Evolutionary conservation across 2,113 vertebrate genomes (phyloP).

Genomic region (Rissa tridactyla): DNA sequence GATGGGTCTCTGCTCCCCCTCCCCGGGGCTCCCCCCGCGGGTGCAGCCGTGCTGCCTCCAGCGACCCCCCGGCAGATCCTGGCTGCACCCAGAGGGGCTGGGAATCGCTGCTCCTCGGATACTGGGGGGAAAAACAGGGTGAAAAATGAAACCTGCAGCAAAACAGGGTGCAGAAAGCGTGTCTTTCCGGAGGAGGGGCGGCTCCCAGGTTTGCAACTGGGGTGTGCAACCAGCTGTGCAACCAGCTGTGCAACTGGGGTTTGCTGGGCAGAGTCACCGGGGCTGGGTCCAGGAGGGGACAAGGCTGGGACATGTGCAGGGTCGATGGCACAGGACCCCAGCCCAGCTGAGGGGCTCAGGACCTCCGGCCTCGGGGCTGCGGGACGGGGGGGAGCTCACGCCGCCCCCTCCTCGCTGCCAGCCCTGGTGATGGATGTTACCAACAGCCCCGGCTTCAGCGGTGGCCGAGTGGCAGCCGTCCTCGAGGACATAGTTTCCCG

Average conservation of each 20-base stretch:
- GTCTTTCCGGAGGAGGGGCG: not conserved
- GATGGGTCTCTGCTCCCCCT: not conserved
- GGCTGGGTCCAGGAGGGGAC: not conserved
- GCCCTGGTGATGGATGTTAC: accelerated
- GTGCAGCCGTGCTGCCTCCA: not conserved
- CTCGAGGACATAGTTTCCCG: not conserved
- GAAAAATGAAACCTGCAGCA: not conserved
- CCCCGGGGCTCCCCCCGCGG: accelerated
- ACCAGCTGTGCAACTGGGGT: not conserved
- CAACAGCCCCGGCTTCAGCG: not conserved
- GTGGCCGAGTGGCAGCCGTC: not conserved
- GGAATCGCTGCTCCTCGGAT: accelerated
- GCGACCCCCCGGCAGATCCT: not conserved
- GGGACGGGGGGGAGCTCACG: accelerated
- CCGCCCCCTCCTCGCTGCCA: not conserved
- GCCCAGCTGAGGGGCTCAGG: not conserved
- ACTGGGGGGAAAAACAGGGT: not conserved
- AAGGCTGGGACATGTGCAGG: accelerated
- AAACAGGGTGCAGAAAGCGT: not conserved
- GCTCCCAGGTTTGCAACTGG: no score
- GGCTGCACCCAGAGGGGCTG: not conserved
- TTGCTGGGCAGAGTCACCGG: not conserved
- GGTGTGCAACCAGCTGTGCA: not conserved
- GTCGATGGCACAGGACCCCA: not conserved
- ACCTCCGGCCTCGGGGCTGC: accelerated